These are phyloP conservation scores for Brachyptera putata DNA, from an alignment of 2,888 invertebrate genomes.

Conservation along the genomic window DNA sequence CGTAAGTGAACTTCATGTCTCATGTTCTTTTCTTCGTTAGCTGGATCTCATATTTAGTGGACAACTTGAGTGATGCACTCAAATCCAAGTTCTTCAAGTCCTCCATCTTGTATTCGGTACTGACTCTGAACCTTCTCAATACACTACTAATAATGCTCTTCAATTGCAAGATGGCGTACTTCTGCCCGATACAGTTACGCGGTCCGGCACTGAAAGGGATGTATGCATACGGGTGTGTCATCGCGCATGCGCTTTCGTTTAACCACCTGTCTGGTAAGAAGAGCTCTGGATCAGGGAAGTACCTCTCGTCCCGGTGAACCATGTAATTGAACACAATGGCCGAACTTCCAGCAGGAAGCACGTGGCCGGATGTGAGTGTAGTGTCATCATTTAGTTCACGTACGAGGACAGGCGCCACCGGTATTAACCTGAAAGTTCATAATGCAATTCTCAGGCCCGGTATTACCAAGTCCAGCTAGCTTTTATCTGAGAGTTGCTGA, in stretches of 20 bases:
- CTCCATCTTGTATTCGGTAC: not conserved
- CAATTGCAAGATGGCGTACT: constrained; percentile 33
- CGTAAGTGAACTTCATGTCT: not conserved
- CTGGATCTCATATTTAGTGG: not conserved
- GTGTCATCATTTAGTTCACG: constrained; percentile 26
- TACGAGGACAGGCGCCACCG: constrained; percentile 29
- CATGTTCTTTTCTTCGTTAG: not conserved
- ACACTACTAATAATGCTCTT: constrained; percentile 32
- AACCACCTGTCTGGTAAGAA: constrained; percentile 33
- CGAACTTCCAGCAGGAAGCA: constrained; percentile 24
- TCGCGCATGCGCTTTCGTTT: constrained; percentile 24
- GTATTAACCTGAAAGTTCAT: constrained; percentile 30
- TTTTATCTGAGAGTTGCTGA: too few species aligned
- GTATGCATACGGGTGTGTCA: constrained; percentile 30
- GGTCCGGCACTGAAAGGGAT: too few species aligned
- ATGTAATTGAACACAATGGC: constrained; percentile 28
- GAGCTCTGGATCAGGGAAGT: constrained; percentile 28
- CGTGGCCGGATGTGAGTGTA: constrained; percentile 17
- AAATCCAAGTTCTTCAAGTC: not conserved
- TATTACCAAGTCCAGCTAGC: too few species aligned
- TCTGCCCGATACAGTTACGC: too few species aligned
- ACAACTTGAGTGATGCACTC: not conserved
- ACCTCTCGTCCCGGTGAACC: constrained; percentile 28
- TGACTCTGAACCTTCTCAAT: constrained; percentile 25
- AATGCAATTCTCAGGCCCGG: too few species aligned